phyloP scores from a whole-genome alignment of 2,113 vertebrate genomes.

The Hipposideros armiger region DNA sequence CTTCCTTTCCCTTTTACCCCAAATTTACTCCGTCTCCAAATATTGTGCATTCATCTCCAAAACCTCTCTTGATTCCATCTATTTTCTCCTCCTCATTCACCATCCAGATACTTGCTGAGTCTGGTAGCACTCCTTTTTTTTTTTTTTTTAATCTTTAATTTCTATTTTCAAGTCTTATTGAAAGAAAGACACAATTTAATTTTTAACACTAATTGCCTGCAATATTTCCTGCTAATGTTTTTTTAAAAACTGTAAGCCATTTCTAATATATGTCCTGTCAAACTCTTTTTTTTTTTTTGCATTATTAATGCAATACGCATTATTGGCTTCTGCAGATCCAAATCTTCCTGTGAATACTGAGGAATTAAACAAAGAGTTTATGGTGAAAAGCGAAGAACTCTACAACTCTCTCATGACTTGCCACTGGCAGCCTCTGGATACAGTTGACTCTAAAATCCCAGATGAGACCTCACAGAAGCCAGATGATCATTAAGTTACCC shows the following conservation, averaged over 20 bases:
- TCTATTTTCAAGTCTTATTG: neutral
- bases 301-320: neutral
- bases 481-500: neutral
- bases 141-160: neutral
- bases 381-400: slow-evolving; percentile 95
- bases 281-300: neutral
- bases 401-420: slow-evolving; percentile 94
- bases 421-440: slow-evolving; percentile 95
- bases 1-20: neutral
- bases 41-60: neutral
- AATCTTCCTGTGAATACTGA: slow-evolving; percentile 90
- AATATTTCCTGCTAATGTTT: neutral
- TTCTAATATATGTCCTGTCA: neutral
- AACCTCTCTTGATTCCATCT: neutral
- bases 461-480: slow-evolving; percentile 81
- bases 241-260: neutral
- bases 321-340: slow-evolving; percentile 85
- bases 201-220: neutral
- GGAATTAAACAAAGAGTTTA: slow-evolving; percentile 93
- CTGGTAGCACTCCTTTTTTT: neutral
- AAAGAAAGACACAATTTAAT: neutral
- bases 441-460: slow-evolving; percentile 90
- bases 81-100: neutral
- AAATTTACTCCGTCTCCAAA: neutral
- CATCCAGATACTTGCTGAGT: neutral